A percentile compares a stretch with the other conserved stretches of the same genome.
These are phyloP conservation scores for Spea bombifrons DNA, from an alignment of 2,113 vertebrate genomes.

Conservation along the genomic window DNA sequence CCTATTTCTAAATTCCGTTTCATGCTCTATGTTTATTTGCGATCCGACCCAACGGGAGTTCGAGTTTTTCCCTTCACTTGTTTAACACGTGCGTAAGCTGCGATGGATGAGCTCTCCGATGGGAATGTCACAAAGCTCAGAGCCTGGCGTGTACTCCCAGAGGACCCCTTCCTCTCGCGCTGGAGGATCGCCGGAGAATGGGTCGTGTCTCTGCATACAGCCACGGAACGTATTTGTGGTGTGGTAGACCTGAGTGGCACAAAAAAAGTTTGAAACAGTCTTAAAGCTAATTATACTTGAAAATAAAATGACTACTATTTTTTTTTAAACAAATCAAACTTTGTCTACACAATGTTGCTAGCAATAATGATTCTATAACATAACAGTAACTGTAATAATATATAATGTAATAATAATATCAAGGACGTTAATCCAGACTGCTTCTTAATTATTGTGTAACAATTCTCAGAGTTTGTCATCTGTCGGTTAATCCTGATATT, in stretches of 20 bases:
- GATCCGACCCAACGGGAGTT: not conserved
- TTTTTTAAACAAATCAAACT: no score
- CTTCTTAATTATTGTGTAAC: no score
- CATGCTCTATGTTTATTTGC: not conserved
- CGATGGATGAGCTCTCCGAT: not conserved
- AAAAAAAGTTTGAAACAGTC: not conserved
- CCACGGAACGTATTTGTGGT: not conserved
- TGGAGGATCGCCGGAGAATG: not conserved
- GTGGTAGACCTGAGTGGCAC: not conserved
- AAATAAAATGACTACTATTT: no score
- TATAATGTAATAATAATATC: no score
- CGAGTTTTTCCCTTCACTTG: conserved; percentile 9
- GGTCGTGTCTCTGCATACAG: not conserved
- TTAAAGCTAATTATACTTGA: no score
- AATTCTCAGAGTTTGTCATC: no score
- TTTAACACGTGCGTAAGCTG: not conserved
- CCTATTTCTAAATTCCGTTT: not conserved
- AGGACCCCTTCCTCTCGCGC: accelerated
- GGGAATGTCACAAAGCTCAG: not conserved
- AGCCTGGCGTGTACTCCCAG: not conserved
- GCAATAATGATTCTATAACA: no score
- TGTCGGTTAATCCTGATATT: no score
- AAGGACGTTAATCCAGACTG: no score
- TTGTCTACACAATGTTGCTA: no score
- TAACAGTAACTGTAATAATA: no score